phyloP scores from a whole-genome alignment of 2,113 vertebrate species.

The Trinectes maculatus region DNA sequence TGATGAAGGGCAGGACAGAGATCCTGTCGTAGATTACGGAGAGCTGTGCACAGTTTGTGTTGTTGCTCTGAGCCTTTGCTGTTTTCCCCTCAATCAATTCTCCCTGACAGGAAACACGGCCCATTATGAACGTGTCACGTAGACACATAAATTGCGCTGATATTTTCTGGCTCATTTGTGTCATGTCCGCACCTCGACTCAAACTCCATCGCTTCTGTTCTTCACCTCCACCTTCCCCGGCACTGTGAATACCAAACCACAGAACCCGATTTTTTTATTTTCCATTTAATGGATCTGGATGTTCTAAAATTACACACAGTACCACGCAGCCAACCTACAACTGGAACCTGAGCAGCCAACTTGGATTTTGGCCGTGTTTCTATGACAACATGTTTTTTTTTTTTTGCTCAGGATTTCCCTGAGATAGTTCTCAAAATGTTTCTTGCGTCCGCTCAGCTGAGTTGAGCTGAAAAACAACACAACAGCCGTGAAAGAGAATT shows the following conservation, averaged over 20 bases:
- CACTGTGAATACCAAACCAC: background rate
- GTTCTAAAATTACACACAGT: background rate
- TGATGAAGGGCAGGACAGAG: background rate
- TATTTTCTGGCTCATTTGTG: background rate
- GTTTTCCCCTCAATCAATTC: slow-evolving; percentile 20
- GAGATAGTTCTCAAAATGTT: slow-evolving; percentile 40
- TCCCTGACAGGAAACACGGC: background rate
- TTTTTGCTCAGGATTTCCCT: slow-evolving; percentile 23
- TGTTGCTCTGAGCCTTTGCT: background rate
- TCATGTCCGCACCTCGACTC: background rate
- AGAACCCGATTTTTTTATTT: background rate
- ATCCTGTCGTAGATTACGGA: slow-evolving; percentile 16
- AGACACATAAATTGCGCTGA: background rate
- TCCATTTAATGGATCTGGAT: background rate
- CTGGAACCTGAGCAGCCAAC: background rate
- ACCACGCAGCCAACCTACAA: slow-evolving; percentile 1
- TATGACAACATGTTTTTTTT: slow-evolving; percentile 33
- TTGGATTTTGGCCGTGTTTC: slow-evolving; percentile 37
- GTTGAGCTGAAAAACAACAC: slow-evolving; percentile 15
- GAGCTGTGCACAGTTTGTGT: background rate
- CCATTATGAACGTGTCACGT: background rate
- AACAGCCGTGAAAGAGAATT: slow-evolving; percentile 22
- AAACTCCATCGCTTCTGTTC: too few species aligned
- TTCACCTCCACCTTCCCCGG: background rate
- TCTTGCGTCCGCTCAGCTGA: slow-evolving; percentile 25